A percentile compares a stretch with the other conserved stretches of the same genome.
Conservation (phyloP, 2,113 vertebrate genomes). For the Bos taurus region ARS-UCD2.0 NC_037342.1:41807501-41808000, state of each 20-base stretch:
- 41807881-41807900: background rate
- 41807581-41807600: constrained; percentile 15
- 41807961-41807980: too few species aligned
- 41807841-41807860: background rate
- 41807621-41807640: background rate
- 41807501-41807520: background rate
- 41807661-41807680: background rate
- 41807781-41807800: background rate
- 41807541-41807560: background rate
- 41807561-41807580: background rate
- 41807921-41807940: background rate
- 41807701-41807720: background rate
- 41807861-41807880: background rate
- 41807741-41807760: background rate
- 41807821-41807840: background rate
- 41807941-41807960: background rate
- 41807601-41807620: background rate
- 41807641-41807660: background rate
- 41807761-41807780: background rate
- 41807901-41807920: background rate
- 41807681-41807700: background rate
- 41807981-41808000: background rate
- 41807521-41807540: background rate
- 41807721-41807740: background rate
- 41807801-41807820: background rate